These are phyloP conservation scores for Montipora efflorescens DNA, from an alignment of 64 coral and sea anemone genomes.

Conservation along the genomic window DNA sequence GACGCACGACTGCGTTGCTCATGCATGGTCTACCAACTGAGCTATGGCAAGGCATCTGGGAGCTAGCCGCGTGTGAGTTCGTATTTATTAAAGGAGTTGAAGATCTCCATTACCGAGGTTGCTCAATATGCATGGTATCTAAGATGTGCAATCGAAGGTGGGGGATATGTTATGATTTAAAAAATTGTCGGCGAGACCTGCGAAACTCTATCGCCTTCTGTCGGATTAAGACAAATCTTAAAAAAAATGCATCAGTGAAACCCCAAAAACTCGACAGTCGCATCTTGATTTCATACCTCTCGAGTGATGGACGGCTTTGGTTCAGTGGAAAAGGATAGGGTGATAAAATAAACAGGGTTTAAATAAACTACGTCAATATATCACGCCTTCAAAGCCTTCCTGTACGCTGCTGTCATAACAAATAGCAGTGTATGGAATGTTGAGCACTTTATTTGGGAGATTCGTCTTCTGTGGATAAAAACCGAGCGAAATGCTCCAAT, in stretches of 20 bases:
- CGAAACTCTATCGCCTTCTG: not conserved
- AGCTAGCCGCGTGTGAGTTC: too few species aligned
- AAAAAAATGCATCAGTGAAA: not conserved
- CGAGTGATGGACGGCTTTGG: not conserved
- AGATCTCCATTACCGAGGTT: too few species aligned
- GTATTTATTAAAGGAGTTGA: too few species aligned
- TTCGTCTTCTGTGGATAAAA: too few species aligned
- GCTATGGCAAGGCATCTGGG: too few species aligned
- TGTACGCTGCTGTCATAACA: not conserved
- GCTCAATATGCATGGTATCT: too few species aligned
- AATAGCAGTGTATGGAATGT: not conserved
- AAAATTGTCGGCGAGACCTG: not conserved
- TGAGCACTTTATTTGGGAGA: too few species aligned
- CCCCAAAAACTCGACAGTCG: not conserved
- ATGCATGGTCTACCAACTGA: too few species aligned
- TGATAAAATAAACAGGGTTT: constrained; percentile 5
- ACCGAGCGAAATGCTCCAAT: too few species aligned
- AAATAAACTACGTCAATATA: not conserved
- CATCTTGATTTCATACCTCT: not conserved
- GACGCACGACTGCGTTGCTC: too few species aligned
- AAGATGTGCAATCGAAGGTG: too few species aligned
- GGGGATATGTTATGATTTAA: not conserved
- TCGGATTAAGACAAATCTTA: not conserved
- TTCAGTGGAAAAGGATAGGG: not conserved
- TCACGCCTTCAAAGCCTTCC: not conserved